phyloP scores from a whole-genome alignment of 1,140 invertebrate genomes.

The Whitmania pigra region DNA sequence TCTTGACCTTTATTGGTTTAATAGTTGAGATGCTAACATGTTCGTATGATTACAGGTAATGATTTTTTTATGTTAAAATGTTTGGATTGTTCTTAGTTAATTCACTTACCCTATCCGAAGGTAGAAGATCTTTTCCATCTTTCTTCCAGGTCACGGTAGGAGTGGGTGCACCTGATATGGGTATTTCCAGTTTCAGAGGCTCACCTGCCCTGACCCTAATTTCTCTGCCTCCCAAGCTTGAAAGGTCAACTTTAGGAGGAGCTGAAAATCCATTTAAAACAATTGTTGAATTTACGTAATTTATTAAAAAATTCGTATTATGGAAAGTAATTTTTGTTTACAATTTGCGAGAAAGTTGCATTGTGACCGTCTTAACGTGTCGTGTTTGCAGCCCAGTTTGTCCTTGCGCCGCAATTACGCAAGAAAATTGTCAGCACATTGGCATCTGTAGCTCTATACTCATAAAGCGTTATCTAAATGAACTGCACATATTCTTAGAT shows the following conservation, averaged over 20 bases:
- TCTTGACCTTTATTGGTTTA: no score
- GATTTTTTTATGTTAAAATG: not conserved
- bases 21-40: no score
- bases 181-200: slow-evolving; percentile 84
- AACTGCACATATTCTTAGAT: not conserved
- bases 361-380: not conserved
- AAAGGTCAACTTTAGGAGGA: slow-evolving; percentile 80
- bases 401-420: no score
- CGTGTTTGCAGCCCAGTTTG: not conserved
- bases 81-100: no score
- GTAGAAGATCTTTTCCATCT: slow-evolving; percentile 50
- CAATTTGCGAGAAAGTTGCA: not conserved
- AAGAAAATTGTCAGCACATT: no score
- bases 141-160: slow-evolving; percentile 82
- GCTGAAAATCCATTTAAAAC: slow-evolving; percentile 47
- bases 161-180: slow-evolving; percentile 79
- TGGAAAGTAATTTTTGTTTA: not conserved
- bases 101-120: slow-evolving; percentile 18
- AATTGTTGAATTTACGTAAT: no score
- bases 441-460: no score
- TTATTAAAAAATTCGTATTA: no score
- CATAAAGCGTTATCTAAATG: not conserved
- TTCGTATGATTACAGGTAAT: no score
- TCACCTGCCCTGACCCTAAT: slow-evolving; percentile 93
- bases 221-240: slow-evolving; percentile 70